These are phyloP conservation scores for Diglossa cyanea DNA, from an alignment of 2,797 vertebrate species.

Conservation along the genomic window DNA sequence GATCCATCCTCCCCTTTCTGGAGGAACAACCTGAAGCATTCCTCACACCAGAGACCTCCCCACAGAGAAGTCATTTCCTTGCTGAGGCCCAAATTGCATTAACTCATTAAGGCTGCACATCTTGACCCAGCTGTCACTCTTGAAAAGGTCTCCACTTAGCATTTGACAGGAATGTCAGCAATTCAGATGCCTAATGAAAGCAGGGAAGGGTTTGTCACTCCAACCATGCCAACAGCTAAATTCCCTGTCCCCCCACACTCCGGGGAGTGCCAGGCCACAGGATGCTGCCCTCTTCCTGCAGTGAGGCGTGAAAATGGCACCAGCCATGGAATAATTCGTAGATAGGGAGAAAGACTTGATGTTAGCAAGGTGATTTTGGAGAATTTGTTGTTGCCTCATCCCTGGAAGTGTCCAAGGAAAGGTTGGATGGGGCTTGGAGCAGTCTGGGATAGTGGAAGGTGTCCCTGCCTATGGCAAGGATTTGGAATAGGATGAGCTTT, in stretches of 20 bases:
- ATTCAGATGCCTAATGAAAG: not conserved
- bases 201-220: not conserved
- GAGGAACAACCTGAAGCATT: not conserved
- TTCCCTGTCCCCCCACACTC: not conserved
- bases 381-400: not conserved
- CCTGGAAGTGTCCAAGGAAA: not conserved
- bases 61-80: not conserved
- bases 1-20: not conserved
- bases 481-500: not conserved
- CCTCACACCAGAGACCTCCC: not conserved
- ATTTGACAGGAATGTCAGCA: constrained; percentile 5
- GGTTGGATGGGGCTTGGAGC: fast-evolving
- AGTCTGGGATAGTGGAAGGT: not conserved
- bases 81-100: not conserved
- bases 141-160: not conserved
- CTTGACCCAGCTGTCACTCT: not conserved
- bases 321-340: not conserved
- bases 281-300: not conserved
- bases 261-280: not conserved
- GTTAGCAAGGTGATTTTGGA: not conserved
- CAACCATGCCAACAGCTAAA: not conserved
- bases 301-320: not conserved
- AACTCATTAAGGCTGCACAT: not conserved
- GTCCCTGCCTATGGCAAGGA: not conserved
- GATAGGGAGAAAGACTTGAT: not conserved